Percentiles rank a stretch among this genome's conserved stretches.
Conservation (phyloP, 2,888 invertebrate genomes). For the Torymus aiolomorphi region DNA sequence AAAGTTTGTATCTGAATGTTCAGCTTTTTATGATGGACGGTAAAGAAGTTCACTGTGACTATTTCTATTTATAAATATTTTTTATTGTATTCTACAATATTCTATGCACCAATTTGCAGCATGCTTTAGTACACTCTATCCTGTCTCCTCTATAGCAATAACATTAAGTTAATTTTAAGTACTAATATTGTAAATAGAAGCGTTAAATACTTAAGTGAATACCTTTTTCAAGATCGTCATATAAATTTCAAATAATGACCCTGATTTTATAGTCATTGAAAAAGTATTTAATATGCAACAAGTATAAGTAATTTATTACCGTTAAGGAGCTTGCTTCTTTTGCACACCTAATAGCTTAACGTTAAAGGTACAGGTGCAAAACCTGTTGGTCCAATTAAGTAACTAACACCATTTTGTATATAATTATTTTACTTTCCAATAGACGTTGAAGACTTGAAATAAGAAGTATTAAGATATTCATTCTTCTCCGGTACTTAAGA, state of each 20-base stretch:
- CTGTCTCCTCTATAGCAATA: not conserved
- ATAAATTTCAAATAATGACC: not conserved
- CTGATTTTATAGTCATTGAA: slow-evolving; percentile 12
- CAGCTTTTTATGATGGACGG: slow-evolving; percentile 7
- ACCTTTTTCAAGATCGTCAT: slow-evolving; percentile 25
- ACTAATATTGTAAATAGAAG: slow-evolving; percentile 33
- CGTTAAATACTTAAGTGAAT: not conserved
- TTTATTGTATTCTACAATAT: slow-evolving; percentile 13
- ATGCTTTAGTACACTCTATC: slow-evolving; percentile 33
- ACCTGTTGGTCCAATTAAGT: not conserved
- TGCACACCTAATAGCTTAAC: slow-evolving; percentile 35
- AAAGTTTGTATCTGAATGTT: not conserved
- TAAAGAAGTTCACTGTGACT: not conserved
- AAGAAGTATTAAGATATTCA: slow-evolving; percentile 1
- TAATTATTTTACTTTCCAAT: slow-evolving; percentile 14
- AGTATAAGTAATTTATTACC: slow-evolving; percentile 24
- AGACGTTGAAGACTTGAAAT: not conserved
- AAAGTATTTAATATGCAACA: slow-evolving; percentile 31
- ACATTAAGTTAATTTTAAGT: slow-evolving; percentile 12
- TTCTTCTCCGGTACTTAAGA: slow-evolving; percentile 5
- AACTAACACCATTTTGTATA: slow-evolving; percentile 33
- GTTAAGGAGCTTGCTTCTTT: slow-evolving; percentile 38
- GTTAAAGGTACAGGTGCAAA: slow-evolving; percentile 8
- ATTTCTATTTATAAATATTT: slow-evolving; percentile 17
- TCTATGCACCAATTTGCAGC: slow-evolving; percentile 16